phyloP scores from a whole-genome alignment of 2,113 vertebrate species.

The Greenwoodochromis staneri region DNA sequence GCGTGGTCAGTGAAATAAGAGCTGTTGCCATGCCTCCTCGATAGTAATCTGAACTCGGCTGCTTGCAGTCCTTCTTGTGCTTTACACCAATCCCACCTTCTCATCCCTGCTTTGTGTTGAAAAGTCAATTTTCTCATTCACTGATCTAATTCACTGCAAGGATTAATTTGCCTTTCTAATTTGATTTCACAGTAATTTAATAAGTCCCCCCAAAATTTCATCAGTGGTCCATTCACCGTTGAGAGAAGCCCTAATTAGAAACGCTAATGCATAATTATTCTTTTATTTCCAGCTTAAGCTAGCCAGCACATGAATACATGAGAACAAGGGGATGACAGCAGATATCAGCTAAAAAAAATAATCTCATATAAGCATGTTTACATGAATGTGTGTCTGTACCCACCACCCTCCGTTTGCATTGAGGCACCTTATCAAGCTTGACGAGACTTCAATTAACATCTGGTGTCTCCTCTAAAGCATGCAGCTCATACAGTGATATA shows the following conservation, averaged over 20 bases:
- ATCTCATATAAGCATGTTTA: constrained; percentile 21
- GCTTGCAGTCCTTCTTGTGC: neutral
- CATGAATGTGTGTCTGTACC: neutral
- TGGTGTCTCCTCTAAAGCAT: neutral
- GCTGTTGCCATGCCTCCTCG: neutral
- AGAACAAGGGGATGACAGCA: neutral
- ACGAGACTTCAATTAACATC: constrained; percentile 27
- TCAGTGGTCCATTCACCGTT: constrained; percentile 30
- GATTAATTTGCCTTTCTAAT: constrained; percentile 45
- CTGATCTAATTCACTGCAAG: constrained; percentile 20
- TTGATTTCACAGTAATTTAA: constrained; percentile 47
- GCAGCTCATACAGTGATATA: neutral
- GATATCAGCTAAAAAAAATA: neutral
- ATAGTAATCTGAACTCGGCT: neutral
- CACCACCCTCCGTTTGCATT: neutral
- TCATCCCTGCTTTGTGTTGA: neutral
- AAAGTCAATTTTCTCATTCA: constrained; percentile 40
- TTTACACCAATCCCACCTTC: neutral
- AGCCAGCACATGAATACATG: neutral
- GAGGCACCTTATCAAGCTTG: neutral
- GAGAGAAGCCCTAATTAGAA: constrained; percentile 40
- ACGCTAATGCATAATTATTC: constrained; percentile 23
- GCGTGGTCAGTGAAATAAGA: neutral
- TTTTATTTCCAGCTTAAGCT: constrained; percentile 27
- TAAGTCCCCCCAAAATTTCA: constrained; percentile 22